Conservation (phyloP, 2,113 vertebrate species). For the Rhinoderma darwinii region DNA sequence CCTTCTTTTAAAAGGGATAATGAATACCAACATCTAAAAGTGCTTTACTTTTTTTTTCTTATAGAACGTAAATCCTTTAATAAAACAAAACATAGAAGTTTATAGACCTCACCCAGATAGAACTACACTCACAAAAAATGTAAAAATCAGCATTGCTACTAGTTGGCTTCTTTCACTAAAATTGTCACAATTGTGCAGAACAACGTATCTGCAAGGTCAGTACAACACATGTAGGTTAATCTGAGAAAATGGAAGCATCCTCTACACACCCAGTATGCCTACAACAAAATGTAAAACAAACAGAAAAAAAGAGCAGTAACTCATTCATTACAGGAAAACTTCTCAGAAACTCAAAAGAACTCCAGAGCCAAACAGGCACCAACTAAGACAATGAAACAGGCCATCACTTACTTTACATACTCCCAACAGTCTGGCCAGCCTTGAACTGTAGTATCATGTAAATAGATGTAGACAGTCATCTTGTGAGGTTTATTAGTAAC, state of each 20-base stretch:
- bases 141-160: too few relatives aligned
- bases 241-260: slow-evolving; percentile 32
- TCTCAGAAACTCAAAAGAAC: background rate
- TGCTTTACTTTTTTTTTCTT: slow-evolving; percentile 67
- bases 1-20: slow-evolving; percentile 82
- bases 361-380: background rate
- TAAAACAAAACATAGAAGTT: background rate
- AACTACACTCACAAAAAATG: background rate
- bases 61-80: background rate
- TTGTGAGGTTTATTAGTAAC: background rate
- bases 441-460: background rate
- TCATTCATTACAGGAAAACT: slow-evolving; percentile 26
- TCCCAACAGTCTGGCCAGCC: background rate
- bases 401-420: slow-evolving; percentile 2
- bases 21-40: slow-evolving; percentile 75
- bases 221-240: slow-evolving; percentile 21
- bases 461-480: background rate
- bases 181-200: background rate
- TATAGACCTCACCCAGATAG: background rate
- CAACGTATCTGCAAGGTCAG: background rate
- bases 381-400: slow-evolving; percentile 14
- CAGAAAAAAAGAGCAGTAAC: slow-evolving; percentile 26
- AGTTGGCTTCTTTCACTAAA: background rate
- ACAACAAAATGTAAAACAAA: slow-evolving; percentile 44
- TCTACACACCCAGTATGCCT: slow-evolving; percentile 16